Evolutionary conservation across 2,888 invertebrate genomes (phyloP), one percentile per base, ranked within the genome.

Genomic region (Leptodirus hochenwartii): DNA sequence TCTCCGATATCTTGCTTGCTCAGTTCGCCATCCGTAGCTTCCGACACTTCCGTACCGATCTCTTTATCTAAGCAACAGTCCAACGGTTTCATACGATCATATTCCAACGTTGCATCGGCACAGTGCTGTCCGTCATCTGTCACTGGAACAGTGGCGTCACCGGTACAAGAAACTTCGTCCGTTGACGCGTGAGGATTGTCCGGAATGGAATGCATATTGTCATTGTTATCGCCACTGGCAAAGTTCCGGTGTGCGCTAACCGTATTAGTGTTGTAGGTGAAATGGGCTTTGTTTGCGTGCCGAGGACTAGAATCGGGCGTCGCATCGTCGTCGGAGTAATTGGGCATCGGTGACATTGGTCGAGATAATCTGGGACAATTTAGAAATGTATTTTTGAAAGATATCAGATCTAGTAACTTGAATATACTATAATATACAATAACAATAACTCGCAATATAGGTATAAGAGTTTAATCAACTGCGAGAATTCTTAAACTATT

Each of bases 311-410:
- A 35, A 15, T 40, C 39, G 15, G 43, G 43, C 14, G 48, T 49
- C 26, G 45, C 41, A 31, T 62, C 66, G 37, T 57, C 56, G 25
- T 62, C 66, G 35, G 51, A 51, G 38, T 69, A 73, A 36, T 69
- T 64, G 1, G 75, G 76, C 57, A 75, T 70, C 1, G 76, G 75
- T 9, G 76, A 76, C 60, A 76, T 66, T 1, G 74, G 72, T 35
- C 75, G 61, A 1, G 74, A 73, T 22, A 75, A 65, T 43, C 72
- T 71, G 39, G 20, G 52, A 45, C 34, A 34, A 33, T 20, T 30
- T n/a, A n/a, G n/a, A n/a, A n/a, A n/a, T n/a, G n/a, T n/a, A n/a
- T 15, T 9, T 12, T n/a, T n/a, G n/a, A n/a, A n/a, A n/a, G n/a
- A n/a, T n/a, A n/a, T n/a, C n/a, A n/a, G n/a, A n/a, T n/a, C n/a